Evolutionary conservation across 92 coral and sea anemone species (phyloP), one percentile per base, ranked within the genome.

Genomic region (Phenganax subtilis): DNA sequence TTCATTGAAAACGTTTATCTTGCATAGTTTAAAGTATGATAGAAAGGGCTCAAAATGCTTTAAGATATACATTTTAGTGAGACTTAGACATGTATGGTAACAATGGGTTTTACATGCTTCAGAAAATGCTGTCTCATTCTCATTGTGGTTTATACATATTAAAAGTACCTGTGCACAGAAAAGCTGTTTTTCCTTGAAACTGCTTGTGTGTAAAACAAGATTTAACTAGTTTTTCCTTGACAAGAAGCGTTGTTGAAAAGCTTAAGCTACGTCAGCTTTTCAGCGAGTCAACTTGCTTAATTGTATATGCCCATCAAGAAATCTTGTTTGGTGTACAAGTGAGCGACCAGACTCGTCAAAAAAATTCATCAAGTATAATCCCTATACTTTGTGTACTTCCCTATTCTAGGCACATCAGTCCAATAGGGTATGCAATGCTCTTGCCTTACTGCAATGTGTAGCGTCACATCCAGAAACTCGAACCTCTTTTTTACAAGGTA

Each of bases 381-480:
- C 17, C 30, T 7, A 54, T 53, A 52, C 25, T 66, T 16, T 6
- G 54, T 10, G 54, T 44, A 30, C 12, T 64, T 55, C 44, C 25
- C 10, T 68, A 44, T 75, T 88, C 16, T 84, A 94, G 98, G 98
- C 98, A 20, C 98, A 94, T 71, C 98, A 94, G 60, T 94, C 98
- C 6, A 94, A 94, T 63, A 92, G 98, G 27, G 98, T 94, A 10
- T 94, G 98, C 55, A 94, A 94, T 94, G 98, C 98, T 53, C 81
- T 94, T 72, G 98, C 98, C 54, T 76, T 94, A 29, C 87, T 94
- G 75, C 98, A 94, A 69, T 94, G 98, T 90, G 98, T 94, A 11
- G 98, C 98, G 16, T 94, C 98, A 25, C 98, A 94, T 75, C 98
- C 97, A 11, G 98, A 94, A 75, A 94, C 98, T 6, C 88, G 98